Evolutionary conservation across 2,888 invertebrate genomes (phyloP), one percentile per base, ranked within the genome.

Genomic region (Hermaeophaga mercurialis): DNA sequence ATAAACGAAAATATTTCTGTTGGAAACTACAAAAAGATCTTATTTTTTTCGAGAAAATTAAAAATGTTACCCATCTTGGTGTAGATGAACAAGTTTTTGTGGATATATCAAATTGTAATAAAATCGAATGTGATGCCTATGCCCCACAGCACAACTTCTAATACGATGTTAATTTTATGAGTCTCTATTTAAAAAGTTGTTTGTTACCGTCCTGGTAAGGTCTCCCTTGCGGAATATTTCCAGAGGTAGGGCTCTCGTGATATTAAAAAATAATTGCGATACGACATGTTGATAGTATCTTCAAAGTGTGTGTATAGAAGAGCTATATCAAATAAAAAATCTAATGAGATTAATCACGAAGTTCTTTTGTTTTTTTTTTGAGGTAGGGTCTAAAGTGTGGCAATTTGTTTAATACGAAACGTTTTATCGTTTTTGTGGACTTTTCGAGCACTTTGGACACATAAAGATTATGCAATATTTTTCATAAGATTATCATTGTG

Each of bases 281-380:
- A 3, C 22, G n/a, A 41, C 41, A 41, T 41, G 41, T 41, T 41
- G 41, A 41, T 41, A 22, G 41, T 11, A 41, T 41, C 41, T 22
- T 22, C 41, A 22, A 41, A 41, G 15, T 19, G 41, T 41, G 22
- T 12, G 14, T 41, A 14, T 38, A 12, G 38, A 15, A 38, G 17
- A 18, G 38, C 38, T 38, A 41, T 22, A 41, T 41, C 41, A 41
- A 41, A 41, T 41, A 41, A 41, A 41, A 41, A 41, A 41, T 11
- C 11, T 41, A 41, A 41, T 41, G 41, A 19, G 24, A 41, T 41
- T 41, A 41, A 41, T 41, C 41, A 41, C 41, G 41, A 41, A 41
- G 41, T 41, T 41, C 41, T 41, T 19, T 41, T 18, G 38, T 38
- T 38, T 11, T n/a, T n/a, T n/a, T n/a, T 41, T 19, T 11, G 11